These are phyloP conservation scores for Tretioscincus oriximinensis DNA, from an alignment of 2,113 vertebrate genomes.

Conservation along the genomic window DNA sequence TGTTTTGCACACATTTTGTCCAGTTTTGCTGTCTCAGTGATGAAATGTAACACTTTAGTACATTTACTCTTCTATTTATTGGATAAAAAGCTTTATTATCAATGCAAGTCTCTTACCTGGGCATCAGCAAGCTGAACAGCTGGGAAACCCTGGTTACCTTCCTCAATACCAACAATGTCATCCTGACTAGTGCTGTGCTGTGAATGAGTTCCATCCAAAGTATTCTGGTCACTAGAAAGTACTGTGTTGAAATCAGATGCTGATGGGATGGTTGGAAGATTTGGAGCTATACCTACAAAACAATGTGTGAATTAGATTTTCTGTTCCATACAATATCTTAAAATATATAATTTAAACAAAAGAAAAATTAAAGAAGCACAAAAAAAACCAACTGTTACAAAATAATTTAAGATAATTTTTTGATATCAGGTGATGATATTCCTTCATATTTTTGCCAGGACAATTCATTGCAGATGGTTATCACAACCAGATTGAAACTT, in stretches of 20 bases:
- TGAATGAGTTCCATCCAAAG: conserved; percentile 92
- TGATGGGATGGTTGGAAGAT: conserved; percentile 94
- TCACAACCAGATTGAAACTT: no score
- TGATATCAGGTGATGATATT: no score
- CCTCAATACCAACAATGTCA: conserved; percentile 89
- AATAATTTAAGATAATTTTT: not conserved
- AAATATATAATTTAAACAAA: not conserved
- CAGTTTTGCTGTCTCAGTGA: no score
- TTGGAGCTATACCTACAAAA: conserved; percentile 82
- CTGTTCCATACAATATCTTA: conserved; percentile 40
- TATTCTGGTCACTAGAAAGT: conserved; percentile 96
- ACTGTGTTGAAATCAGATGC: conserved; percentile 97
- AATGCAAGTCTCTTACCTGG: conserved; percentile 76
- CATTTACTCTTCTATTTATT: not conserved
- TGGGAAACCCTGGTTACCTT: conserved; percentile 90
- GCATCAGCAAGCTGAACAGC: conserved; percentile 98
- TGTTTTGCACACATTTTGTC: no score
- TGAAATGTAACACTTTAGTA: not conserved
- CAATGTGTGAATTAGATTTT: conserved; percentile 51
- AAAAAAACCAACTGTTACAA: not conserved
- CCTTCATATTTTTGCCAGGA: no score
- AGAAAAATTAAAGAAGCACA: not conserved
- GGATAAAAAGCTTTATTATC: not conserved
- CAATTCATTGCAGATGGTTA: no score
- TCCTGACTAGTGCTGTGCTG: conserved; percentile 97